Evolutionary conservation across 2,797 vertebrate species (phyloP).

Genomic region (Poeciliopsis paucimaculata): DNA sequence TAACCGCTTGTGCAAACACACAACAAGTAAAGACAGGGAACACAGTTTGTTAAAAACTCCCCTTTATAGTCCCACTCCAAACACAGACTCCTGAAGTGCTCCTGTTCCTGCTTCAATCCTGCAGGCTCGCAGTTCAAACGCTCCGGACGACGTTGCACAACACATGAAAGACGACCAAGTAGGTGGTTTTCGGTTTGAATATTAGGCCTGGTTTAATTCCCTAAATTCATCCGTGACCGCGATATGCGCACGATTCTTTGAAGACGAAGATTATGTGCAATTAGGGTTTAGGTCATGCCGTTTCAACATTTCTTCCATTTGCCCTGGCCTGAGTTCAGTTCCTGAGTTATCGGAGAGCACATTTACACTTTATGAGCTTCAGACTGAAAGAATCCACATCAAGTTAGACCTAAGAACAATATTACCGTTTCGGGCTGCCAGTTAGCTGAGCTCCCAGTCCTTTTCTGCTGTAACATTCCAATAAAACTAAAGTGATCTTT

Average conservation of each 20-base stretch:
- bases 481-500: neutral
- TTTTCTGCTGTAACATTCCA: neutral
- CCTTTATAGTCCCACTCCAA: neutral
- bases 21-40: slow-evolving; percentile 5
- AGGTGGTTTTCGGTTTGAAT: slow-evolving; percentile 39
- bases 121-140: slow-evolving; percentile 26
- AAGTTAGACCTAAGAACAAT: neutral
- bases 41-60: slow-evolving; percentile 14
- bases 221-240: slow-evolving; percentile 7
- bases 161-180: slow-evolving; percentile 28
- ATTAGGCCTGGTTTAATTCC: slow-evolving; percentile 40
- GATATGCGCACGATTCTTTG: slow-evolving; percentile 27
- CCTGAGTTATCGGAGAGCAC: slow-evolving; percentile 24
- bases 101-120: slow-evolving; percentile 20
- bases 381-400: neutral
- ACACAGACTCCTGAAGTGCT: slow-evolving; percentile 16
- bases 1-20: slow-evolving; percentile 4
- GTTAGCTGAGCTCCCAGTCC: neutral
- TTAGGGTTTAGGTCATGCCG: slow-evolving; percentile 33
- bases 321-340: slow-evolving; percentile 23
- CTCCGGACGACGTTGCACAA: slow-evolving; percentile 20
- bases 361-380: slow-evolving; percentile 15
- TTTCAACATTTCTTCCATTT: slow-evolving; percentile 44
- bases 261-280: slow-evolving; percentile 41
- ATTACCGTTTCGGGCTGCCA: neutral